Conservation (phyloP, 2,113 vertebrate species). For the Cephalopterus ornatus region DNA sequence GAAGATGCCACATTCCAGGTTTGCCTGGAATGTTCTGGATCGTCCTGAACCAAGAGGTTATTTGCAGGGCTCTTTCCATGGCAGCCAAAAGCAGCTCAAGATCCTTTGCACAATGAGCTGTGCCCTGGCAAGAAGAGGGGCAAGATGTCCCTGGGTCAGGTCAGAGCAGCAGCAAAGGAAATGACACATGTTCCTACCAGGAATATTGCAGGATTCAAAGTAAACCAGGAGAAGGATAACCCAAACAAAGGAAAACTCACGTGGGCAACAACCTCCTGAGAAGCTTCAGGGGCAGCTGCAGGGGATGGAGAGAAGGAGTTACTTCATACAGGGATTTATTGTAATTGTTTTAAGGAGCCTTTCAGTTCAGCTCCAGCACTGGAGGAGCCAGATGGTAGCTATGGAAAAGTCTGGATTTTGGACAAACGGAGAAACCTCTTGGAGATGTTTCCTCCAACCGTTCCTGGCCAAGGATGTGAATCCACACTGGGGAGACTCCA, state of each 20-base stretch:
- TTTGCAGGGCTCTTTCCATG: background rate
- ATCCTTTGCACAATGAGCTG: background rate
- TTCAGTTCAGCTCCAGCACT: background rate
- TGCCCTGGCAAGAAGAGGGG: background rate
- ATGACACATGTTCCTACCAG: background rate
- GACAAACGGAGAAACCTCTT: background rate
- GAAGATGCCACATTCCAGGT: accelerated
- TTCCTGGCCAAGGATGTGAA: background rate
- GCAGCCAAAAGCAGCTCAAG: background rate
- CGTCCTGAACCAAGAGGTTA: background rate
- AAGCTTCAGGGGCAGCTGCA: background rate
- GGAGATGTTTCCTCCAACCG: background rate
- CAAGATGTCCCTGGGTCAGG: background rate
- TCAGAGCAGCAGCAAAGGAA: background rate
- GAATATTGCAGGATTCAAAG: background rate
- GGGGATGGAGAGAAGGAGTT: background rate
- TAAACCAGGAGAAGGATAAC: background rate
- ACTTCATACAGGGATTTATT: background rate
- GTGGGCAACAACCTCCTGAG: background rate
- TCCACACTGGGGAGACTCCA: background rate
- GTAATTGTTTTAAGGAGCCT: background rate
- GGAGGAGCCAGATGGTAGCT: background rate
- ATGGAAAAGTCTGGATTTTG: background rate
- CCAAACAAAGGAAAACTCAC: background rate
- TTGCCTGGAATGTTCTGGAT: background rate